Percentiles rank a stretch among this genome's conserved stretches.
Evolutionary conservation across 92 coral and sea anemone genomes (phyloP).

Genomic region (Actinostola sp.): DNA sequence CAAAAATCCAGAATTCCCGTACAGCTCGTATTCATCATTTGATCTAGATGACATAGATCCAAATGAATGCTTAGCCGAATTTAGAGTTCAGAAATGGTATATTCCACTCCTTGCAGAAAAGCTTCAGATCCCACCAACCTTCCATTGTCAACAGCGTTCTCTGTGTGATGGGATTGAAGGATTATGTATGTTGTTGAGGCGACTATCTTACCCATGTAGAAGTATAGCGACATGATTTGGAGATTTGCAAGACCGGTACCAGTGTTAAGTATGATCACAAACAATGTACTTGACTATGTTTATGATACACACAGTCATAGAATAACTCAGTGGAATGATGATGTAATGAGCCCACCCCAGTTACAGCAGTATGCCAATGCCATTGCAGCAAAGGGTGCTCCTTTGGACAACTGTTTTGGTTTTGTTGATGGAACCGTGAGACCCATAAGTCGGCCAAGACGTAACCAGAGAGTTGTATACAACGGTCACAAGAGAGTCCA

Average conservation of each 20-base stretch:
- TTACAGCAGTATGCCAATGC: too few relatives aligned
- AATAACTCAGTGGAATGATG: too few relatives aligned
- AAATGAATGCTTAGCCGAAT: conserved; percentile 7
- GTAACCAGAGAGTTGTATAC: too few relatives aligned
- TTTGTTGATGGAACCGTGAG: too few relatives aligned
- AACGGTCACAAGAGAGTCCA: too few relatives aligned
- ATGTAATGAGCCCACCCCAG: too few relatives aligned
- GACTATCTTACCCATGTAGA: conserved; percentile 1
- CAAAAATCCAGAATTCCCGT: neutral
- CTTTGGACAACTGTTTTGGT: too few relatives aligned
- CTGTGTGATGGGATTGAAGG: conserved; percentile 1
- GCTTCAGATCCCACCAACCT: neutral
- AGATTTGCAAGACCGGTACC: conserved; percentile 3
- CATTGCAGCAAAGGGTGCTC: too few relatives aligned
- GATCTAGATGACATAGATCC: neutral
- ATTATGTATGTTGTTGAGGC: conserved; percentile 1
- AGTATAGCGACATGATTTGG: conserved; percentile 1
- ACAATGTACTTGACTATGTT: neutral
- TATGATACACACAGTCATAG: too few relatives aligned
- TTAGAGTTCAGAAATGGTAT: neutral
- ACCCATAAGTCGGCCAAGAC: too few relatives aligned
- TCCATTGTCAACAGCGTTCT: neutral
- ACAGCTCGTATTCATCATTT: neutral
- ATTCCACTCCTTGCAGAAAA: neutral
- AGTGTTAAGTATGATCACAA: neutral